These are phyloP conservation scores for Rhinatrema bivittatum DNA, from an alignment of 2,797 vertebrate genomes.

Conservation along the genomic window DNA sequence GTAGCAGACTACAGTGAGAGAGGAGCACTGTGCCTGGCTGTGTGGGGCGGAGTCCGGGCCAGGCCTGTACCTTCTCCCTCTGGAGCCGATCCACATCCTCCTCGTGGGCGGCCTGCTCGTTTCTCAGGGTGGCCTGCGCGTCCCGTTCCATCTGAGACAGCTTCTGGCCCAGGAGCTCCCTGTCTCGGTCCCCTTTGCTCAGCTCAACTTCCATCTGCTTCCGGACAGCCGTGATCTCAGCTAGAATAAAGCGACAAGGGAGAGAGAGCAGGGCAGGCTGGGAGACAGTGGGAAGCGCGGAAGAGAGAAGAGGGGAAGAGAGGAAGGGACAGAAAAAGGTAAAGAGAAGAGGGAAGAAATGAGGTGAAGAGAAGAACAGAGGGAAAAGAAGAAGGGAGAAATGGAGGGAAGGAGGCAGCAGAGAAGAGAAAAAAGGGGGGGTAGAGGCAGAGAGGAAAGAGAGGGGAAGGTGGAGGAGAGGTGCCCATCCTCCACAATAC, in stretches of 20 bases:
- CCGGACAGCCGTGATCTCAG: slow-evolving; percentile 58
- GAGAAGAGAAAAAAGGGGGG: fast-evolving
- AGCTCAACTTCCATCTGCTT: slow-evolving; percentile 47
- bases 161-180: slow-evolving; percentile 55
- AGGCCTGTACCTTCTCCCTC: slow-evolving; percentile 77
- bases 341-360: too few species aligned
- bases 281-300: too few species aligned
- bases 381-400: too few species aligned
- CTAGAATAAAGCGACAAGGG: slow-evolving; percentile 28
- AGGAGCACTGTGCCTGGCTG: too few species aligned
- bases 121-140: slow-evolving; percentile 58
- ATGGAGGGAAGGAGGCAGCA: too few species aligned
- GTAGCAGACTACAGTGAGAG: too few species aligned
- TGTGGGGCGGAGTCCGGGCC: too few species aligned
- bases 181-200: slow-evolving; percentile 62
- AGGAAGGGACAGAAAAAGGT: too few species aligned
- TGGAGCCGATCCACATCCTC: slow-evolving; percentile 71
- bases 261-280: too few species aligned
- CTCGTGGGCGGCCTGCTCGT: slow-evolving; percentile 59
- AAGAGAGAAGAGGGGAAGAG: too few species aligned
- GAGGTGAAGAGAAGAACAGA: too few species aligned
- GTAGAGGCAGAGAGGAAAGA: too few species aligned
- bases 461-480: not conserved
- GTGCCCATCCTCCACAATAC: slow-evolving; percentile 34
- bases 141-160: slow-evolving; percentile 59